These are phyloP conservation scores for Acromyrmex heyeri DNA, from an alignment of 1,140 invertebrate genomes.

Conservation along the genomic window DNA sequence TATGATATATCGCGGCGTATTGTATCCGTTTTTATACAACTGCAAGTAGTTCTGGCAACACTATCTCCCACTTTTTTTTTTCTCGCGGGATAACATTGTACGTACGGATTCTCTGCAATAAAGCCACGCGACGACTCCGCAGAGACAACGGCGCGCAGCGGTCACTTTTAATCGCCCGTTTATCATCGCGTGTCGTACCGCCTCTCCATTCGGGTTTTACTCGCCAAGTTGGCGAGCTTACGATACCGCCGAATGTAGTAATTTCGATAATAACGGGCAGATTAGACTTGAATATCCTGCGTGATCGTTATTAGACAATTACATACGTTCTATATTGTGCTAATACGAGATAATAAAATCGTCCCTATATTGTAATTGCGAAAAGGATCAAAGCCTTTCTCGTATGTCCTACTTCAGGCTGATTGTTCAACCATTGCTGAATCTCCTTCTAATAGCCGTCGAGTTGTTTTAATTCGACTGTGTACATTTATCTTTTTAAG, in stretches of 20 bases:
- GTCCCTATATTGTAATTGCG: background rate
- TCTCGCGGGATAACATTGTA: slow-evolving; percentile 20
- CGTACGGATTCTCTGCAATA: slow-evolving; percentile 53
- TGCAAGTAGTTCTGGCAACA: slow-evolving; percentile 54
- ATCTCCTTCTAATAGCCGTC: background rate
- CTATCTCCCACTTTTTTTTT: slow-evolving; percentile 16
- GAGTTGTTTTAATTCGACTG: slow-evolving; percentile 15
- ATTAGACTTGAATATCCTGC: slow-evolving; percentile 18
- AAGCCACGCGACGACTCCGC: slow-evolving; percentile 64
- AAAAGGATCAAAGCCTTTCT: background rate
- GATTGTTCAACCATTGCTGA: slow-evolving; percentile 14
- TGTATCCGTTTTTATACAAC: slow-evolving; percentile 43
- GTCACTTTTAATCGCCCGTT: slow-evolving; percentile 71
- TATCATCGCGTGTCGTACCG: slow-evolving; percentile 54
- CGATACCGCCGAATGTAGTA: slow-evolving; percentile 16
- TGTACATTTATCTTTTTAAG: slow-evolving; percentile 44
- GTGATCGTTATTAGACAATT: slow-evolving; percentile 6
- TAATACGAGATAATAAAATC: slow-evolving; percentile 7
- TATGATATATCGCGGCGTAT: slow-evolving; percentile 46
- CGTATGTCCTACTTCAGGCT: background rate
- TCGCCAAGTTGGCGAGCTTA: slow-evolving; percentile 42
- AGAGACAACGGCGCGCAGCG: slow-evolving; percentile 47
- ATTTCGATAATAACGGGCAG: slow-evolving; percentile 43
- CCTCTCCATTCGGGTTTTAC: slow-evolving; percentile 26
- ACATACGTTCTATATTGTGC: background rate